Conservation (phyloP, 1,140 invertebrate species). For the Calycopis cecrops region DNA sequence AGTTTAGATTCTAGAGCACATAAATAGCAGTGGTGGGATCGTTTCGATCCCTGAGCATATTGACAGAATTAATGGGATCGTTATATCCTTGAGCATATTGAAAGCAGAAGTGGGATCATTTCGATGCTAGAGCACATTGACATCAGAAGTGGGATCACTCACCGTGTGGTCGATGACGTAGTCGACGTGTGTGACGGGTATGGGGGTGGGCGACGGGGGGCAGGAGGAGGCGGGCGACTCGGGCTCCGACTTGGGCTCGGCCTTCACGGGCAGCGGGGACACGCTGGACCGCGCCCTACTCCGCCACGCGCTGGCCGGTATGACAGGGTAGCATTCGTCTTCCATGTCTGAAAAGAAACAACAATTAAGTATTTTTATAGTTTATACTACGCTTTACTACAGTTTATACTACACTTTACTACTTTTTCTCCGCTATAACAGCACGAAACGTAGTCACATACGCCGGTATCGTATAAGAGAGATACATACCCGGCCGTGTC, state of each 20-base stretch:
- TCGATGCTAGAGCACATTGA: too few relatives aligned
- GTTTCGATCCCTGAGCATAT: too few relatives aligned
- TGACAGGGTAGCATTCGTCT: constrained; percentile 86
- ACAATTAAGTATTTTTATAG: constrained; percentile 25
- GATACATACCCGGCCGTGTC: too few relatives aligned
- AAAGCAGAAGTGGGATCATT: too few relatives aligned
- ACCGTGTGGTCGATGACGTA: constrained; percentile 75
- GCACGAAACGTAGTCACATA: too few relatives aligned
- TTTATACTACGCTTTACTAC: background rate
- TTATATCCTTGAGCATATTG: too few relatives aligned
- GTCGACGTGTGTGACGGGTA: constrained; percentile 64
- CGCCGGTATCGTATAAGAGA: too few relatives aligned
- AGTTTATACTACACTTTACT: background rate
- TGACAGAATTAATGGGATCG: too few relatives aligned
- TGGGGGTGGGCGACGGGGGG: constrained; percentile 76
- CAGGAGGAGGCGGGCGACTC: constrained; percentile 81
- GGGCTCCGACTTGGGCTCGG: constrained; percentile 81
- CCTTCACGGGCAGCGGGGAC: constrained; percentile 77
- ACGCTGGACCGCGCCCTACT: constrained; percentile 59
- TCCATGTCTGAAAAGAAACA: constrained; percentile 84
- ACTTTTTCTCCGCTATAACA: background rate
- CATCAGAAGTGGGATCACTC: constrained; percentile 21
- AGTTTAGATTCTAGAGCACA: too few relatives aligned
- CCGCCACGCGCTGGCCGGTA: constrained; percentile 78
- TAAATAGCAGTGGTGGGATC: too few relatives aligned